Percentiles rank a stretch among this genome's conserved stretches.
These are phyloP conservation scores for Empidonax traillii DNA, from an alignment of 2,113 vertebrate genomes.

Conservation along the genomic window DNA sequence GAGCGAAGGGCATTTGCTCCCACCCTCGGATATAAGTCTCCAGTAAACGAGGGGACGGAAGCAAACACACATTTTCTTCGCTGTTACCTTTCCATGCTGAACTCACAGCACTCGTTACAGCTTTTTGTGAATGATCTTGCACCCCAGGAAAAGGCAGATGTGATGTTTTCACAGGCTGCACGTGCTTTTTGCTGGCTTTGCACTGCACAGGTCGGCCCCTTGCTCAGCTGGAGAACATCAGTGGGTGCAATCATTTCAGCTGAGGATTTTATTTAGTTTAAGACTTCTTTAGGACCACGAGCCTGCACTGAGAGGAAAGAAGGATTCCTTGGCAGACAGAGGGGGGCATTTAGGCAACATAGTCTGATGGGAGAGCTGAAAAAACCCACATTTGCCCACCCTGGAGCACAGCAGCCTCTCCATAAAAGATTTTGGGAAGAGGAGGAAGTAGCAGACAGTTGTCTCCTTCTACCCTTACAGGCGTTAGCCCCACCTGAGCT, in stretches of 20 bases:
- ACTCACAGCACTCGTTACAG: neutral
- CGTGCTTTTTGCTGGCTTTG: neutral
- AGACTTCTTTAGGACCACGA: neutral
- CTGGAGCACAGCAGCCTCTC: neutral
- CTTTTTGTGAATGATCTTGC: neutral
- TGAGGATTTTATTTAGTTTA: neutral
- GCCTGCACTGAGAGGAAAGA: neutral
- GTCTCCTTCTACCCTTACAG: neutral
- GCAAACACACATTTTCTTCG: neutral
- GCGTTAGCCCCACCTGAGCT: neutral
- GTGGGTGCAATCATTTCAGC: neutral
- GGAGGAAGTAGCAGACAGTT: neutral
- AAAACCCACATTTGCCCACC: neutral
- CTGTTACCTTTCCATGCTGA: neutral
- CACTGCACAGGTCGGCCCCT: rapidly evolving
- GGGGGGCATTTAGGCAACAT: neutral
- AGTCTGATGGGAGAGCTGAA: neutral
- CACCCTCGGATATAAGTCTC: neutral
- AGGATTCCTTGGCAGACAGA: neutral
- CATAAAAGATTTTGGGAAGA: neutral
- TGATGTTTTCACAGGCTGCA: neutral
- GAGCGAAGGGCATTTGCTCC: neutral
- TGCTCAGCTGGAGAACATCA: neutral
- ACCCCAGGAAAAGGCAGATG: neutral
- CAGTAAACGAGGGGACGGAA: neutral